Evolutionary conservation across 2,113 vertebrate genomes (phyloP), one percentile per base, ranked within the genome.

Genomic region (Myotis brandtii): DNA sequence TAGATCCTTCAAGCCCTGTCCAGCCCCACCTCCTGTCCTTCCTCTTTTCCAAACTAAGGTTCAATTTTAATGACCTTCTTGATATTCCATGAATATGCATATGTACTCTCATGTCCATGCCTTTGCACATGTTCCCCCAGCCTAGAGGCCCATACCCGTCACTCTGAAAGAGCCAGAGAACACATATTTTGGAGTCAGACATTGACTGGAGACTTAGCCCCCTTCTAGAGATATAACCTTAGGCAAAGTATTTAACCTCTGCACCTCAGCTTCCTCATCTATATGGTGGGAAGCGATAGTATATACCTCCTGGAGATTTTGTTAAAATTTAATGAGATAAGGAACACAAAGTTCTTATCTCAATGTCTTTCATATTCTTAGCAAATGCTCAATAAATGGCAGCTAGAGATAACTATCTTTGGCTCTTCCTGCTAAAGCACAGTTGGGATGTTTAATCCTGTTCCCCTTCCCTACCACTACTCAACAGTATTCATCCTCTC

Each of bases 1-100:
- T 1, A 89, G 43, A 80, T 92, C 89, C 80, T 94, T 92, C 50
- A 62, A 66, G 91, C 79, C 64, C n/a, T 85, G 37, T 93, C 64
- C 30, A 85, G 64, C 16, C 50, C 73, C 32, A 86, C 2, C 27
- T 92, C 54, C 64, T 62, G 17, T 73, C 54, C 9, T 70, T 59
- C 21, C 25, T 86, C 72, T 81, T 89, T 85, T 92, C 34, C 56
- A 94, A 62, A 85, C 66, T 62, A 62, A 75, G 56, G 30, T 69
- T 40, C 18, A 40, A 40, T 76, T 50, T 48, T 34, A 86, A 92
- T n/a, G 73, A 86, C 34, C 59, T 88, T 87, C 37, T 54, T 62
- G 17, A 34, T 89, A 76, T 81, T 21, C 18, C 80, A 46, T 21
- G 34, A 67, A 84, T 82, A 81, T 48, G 14, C 30, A 80, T 43